These are phyloP conservation scores for Menidia menidia DNA, from an alignment of 2,797 vertebrate genomes.

Conservation along the genomic window DNA sequence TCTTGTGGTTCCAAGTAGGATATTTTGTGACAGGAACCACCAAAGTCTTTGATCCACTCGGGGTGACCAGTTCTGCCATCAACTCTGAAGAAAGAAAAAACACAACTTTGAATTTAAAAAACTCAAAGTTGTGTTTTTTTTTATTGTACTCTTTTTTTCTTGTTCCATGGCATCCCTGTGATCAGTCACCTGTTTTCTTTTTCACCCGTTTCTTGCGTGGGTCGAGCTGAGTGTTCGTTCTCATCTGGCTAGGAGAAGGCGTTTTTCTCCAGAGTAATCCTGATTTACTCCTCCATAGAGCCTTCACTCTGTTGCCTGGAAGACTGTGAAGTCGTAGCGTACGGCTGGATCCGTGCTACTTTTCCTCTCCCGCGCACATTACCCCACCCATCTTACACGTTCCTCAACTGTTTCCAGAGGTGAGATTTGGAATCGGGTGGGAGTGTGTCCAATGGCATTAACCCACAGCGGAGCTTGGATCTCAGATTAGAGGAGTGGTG, in stretches of 20 bases:
- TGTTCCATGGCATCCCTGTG: constrained; percentile 31
- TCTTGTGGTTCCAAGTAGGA: constrained; percentile 22
- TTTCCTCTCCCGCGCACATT: constrained; percentile 42
- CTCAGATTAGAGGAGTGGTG: constrained; percentile 70
- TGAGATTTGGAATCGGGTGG: constrained; percentile 71
- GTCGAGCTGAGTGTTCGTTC: constrained; percentile 52
- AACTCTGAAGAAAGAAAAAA: too few species aligned
- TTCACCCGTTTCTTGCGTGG: constrained; percentile 62
- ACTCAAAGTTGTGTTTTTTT: constrained; percentile 7
- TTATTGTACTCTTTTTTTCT: constrained; percentile 41
- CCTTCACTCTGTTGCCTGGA: constrained; percentile 44
- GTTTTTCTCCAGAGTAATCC: constrained; percentile 75
- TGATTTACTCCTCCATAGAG: constrained; percentile 67
- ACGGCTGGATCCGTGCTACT: constrained; percentile 43
- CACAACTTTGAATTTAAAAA: too few species aligned
- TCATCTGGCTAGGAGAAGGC: constrained; percentile 55
- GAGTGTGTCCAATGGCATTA: constrained; percentile 85
- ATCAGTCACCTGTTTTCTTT: constrained; percentile 70
- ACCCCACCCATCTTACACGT: constrained; percentile 68
- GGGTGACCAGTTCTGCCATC: constrained; percentile 21
- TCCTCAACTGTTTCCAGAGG: constrained; percentile 74
- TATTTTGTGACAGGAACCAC: constrained; percentile 15
- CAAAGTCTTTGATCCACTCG: constrained; percentile 37
- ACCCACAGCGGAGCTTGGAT: constrained; percentile 75
- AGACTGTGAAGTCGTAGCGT: constrained; percentile 46